A percentile compares a stretch with the other conserved stretches of the same genome.
Conservation (phyloP, 2,888 invertebrate species). For the Vesta saturnalis region DNA sequence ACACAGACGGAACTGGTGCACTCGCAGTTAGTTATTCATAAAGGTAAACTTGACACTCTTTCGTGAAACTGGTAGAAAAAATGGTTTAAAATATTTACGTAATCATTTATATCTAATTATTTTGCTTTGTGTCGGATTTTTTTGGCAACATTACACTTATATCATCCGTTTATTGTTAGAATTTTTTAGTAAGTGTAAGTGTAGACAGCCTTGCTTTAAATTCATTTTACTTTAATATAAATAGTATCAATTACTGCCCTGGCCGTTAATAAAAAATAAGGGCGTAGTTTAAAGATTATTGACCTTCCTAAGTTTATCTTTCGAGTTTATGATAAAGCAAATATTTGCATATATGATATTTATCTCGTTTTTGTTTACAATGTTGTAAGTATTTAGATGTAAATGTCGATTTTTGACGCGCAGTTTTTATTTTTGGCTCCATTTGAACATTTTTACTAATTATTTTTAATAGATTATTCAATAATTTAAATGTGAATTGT, state of each 20-base stretch:
- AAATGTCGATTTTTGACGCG: conserved; percentile 6
- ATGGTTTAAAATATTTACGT: not conserved
- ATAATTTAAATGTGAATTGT: conserved; percentile 21
- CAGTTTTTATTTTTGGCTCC: not conserved
- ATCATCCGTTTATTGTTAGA: conserved; percentile 5
- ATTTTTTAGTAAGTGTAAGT: not conserved
- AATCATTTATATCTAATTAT: not conserved
- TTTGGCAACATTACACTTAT: not conserved
- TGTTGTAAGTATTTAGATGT: too few relatives aligned
- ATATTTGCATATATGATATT: not conserved
- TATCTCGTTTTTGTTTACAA: not conserved
- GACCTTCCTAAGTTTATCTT: conserved; percentile 4
- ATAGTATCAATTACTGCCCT: not conserved
- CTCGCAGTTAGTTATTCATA: too few relatives aligned
- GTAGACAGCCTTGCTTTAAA: not conserved
- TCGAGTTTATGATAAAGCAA: conserved; percentile 13
- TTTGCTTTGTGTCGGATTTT: not conserved
- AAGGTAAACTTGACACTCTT: not conserved
- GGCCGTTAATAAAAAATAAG: not conserved
- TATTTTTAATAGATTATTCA: conserved; percentile 18
- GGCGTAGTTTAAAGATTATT: conserved; percentile 12
- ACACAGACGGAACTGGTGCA: too few relatives aligned
- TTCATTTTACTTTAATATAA: not conserved
- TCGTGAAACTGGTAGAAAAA: not conserved
- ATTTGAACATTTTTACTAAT: not conserved